Evolutionary conservation across 2,888 invertebrate species (phyloP), one percentile per base, ranked within the genome.

Genomic region (Polylopha cassiicola): DNA sequence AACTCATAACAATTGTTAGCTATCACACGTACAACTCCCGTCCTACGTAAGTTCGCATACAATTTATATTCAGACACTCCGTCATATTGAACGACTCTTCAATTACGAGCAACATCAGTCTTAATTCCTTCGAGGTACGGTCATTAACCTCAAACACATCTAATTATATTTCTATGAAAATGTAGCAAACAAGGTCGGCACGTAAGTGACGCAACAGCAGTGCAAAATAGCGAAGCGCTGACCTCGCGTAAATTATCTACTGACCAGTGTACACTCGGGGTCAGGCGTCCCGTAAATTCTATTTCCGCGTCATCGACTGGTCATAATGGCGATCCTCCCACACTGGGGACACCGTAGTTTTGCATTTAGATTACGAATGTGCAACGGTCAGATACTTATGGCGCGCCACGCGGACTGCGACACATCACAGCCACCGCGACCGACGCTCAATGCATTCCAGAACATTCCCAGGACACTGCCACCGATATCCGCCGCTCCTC

Each of bases 301-400:
- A 66, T 73, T 77, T 78, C 79, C 80, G 71, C 71, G 53, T 73
- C 71, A 71, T 73, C 65, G 59, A 69, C 58, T 49, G 60, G 63
- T 58, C 61, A 56, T 56, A 51, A 53, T 62, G 53, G 57, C 53
- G 46, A n/a, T n/a, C n/a, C n/a, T n/a, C n/a, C n/a, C 37, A 48
- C 52, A 58, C 54, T 50, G 38, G 21, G 18, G 37, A 26, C 38
- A 39, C 43, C 41, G 37, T 47, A 56, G 51, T 48, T 68, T 66
- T 72, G 61, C 63, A 75, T 74, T 65, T 64, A 69, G 56, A 74
- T 65, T 59, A 58, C 42, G 46, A 51, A 56, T 54, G 51, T 53
- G 53, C 53, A 55, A 50, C 55, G 61, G 56, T 53, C 51, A 55
- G 52, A 49, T 48, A 48, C 46, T 48, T 44, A 48, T 44, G 53